Evolutionary conservation across 2,797 vertebrate species (phyloP), one percentile per base, ranked within the genome.

Genomic region (Oreochromis grahami): DNA sequence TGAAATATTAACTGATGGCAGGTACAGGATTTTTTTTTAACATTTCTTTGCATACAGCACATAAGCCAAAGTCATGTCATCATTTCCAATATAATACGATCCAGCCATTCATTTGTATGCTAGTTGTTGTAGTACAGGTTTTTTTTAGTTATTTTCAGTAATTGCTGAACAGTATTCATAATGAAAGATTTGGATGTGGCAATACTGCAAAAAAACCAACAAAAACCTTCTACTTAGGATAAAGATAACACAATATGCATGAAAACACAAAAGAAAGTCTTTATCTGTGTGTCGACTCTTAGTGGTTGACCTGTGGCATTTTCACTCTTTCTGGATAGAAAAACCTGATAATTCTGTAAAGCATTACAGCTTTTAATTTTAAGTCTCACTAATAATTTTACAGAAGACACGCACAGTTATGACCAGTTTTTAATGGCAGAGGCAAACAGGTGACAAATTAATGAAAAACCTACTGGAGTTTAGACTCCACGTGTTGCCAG

Each of bases 1-100:
- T 51, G 60, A 88, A 89, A 85, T 83, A 87, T 82, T 84, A 74
- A 89, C 77, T 43, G 55, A 84, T 83, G 65, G 77, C 79, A 88
- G 63, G 34, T 65, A 83, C 29, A 32, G 53, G 72, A 87, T 79
- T 81, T 56, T 82, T 76, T 78, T 56, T 32, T 6, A 77, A 80
- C 56, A 88, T 80, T 36, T 84, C 56, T 88, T 87, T 81, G 63
- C 76, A 89, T 79, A 81, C 45, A 84, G 56, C 76, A 89, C 81
- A 84, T 41, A 82, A 55, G n/a, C 74, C 63, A 83, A 82, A 65
- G 6, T 81, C 70, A 79, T 63, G 60, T 32, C 15, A 58, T 72
- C 48, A 53, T 76, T 14, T 83, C 24, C 36, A 65, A 77, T 34
- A 81, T 78, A 80, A 77, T 83, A 55, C 7, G 58, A 83, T 81